Conservation (phyloP, 2,888 invertebrate genomes). For the Limnephilus lunatus region DNA sequence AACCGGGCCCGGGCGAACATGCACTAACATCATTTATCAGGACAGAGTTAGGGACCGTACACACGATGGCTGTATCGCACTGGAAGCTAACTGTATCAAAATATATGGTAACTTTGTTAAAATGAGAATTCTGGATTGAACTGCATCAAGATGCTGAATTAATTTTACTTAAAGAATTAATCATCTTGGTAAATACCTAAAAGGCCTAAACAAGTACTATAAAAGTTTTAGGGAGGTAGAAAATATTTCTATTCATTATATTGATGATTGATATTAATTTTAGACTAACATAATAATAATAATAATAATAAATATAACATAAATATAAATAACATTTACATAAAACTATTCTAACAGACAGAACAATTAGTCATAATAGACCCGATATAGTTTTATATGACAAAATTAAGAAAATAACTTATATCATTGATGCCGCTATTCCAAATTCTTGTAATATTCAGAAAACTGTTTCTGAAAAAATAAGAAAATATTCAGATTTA, state of each 20-base stretch:
- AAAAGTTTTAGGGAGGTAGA: background rate
- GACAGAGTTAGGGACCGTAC: background rate
- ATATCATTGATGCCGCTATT: too few relatives aligned
- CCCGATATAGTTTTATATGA: too few relatives aligned
- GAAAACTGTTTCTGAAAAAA: too few relatives aligned
- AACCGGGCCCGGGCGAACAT: constrained; percentile 19
- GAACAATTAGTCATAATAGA: too few relatives aligned
- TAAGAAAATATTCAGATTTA: too few relatives aligned
- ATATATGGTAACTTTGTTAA: constrained; percentile 2
- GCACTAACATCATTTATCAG: constrained; percentile 53
- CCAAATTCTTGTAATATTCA: too few relatives aligned
- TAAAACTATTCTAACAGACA: too few relatives aligned
- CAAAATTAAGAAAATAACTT: too few relatives aligned
- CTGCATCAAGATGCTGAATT: background rate
- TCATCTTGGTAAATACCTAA: background rate
- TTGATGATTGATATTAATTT: too few relatives aligned
- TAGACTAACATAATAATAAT: too few relatives aligned
- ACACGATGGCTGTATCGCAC: background rate
- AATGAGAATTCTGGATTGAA: background rate
- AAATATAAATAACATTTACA: too few relatives aligned
- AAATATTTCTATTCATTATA: background rate
- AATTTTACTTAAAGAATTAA: background rate
- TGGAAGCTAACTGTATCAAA: constrained; percentile 5
- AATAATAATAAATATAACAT: too few relatives aligned
- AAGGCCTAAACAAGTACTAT: background rate